Evolutionary conservation across 2,797 vertebrate genomes (phyloP).

Genomic region (Danio tinwini): DNA sequence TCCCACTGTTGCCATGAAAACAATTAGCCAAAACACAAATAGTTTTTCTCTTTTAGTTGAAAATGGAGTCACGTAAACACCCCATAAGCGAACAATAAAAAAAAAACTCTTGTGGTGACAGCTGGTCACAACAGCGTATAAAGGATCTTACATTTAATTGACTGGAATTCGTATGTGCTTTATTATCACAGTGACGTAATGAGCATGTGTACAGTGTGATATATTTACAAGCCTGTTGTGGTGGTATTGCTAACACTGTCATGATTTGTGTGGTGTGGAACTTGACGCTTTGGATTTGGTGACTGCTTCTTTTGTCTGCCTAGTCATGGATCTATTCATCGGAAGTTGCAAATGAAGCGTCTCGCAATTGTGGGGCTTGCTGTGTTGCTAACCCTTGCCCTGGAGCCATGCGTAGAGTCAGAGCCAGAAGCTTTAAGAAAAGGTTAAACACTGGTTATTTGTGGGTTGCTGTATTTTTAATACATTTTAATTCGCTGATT

Average conservation of each 20-base stretch:
- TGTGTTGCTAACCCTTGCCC: neutral
- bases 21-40: too few species aligned
- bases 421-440: neutral
- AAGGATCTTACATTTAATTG: neutral
- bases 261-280: conserved; percentile 15
- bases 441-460: too few species aligned
- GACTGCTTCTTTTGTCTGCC: conserved; percentile 3
- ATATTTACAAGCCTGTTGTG: neutral
- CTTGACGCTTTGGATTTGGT: conserved; percentile 14
- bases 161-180: neutral
- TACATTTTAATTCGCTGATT: neutral
- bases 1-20: too few species aligned
- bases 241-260: neutral
- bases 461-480: neutral
- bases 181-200: neutral
- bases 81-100: neutral
- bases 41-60: too few species aligned
- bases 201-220: conserved; percentile 5
- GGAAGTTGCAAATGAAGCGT: conserved; percentile 25
- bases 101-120: neutral
- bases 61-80: too few species aligned
- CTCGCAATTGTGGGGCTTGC: conserved; percentile 17
- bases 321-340: conserved; percentile 13
- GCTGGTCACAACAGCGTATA: neutral
- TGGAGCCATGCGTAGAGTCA: neutral